Base-by-base conservation (phyloP, 1,140 invertebrate species). In the Sipha flava region DNA sequence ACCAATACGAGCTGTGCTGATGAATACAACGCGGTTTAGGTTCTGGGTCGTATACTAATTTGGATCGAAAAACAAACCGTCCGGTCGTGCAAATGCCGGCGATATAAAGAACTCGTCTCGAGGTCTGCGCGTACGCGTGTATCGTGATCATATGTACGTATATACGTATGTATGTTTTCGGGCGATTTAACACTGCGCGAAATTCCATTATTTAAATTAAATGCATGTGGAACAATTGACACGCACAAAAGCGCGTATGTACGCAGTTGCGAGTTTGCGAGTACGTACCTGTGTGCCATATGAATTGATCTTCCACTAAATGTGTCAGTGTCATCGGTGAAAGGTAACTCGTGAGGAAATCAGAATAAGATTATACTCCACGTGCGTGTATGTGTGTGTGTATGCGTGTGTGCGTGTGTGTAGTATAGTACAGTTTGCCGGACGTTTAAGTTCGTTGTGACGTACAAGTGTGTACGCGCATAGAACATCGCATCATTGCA, bases 311-410 rank as follows among this genome's bases (percentile, higher is more conserved):
- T 57, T 77, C 49, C 49, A 26, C 73, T 31, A 77, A 77, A 77
- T 77, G 73, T 77, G 73, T 77, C 73, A 77, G 73, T 77, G 73
- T 77, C 73, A 77, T 77, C 73, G 73, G 73, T 77, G 73, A 77
- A 77, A 77, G 73, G 73, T 77, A 77, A 59, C 34, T 57, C 73
- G 73, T 77, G 73, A 77, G 73, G 73, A 57, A 77, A 52, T 77
- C 52, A 47, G 40, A 47, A 70, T 70, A 70, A 7, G 40, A 70
- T 70, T 70, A 47, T 70, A 29, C 12, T 21, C 23, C 31, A 18
- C 31, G 59, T 37, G 31, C 21, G 31, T 64, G 59, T 34, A 31
- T 64, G 31, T 34, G 31, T 66, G 21, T 12, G 34, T 66, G n/a
- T n/a, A n/a, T n/a, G n/a, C n/a, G n/a, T 18, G 45, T 47, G 45